Evolutionary conservation across 2,797 vertebrate genomes (phyloP), one percentile per base, ranked within the genome.

Genomic region (Syndactyla subalaris): DNA sequence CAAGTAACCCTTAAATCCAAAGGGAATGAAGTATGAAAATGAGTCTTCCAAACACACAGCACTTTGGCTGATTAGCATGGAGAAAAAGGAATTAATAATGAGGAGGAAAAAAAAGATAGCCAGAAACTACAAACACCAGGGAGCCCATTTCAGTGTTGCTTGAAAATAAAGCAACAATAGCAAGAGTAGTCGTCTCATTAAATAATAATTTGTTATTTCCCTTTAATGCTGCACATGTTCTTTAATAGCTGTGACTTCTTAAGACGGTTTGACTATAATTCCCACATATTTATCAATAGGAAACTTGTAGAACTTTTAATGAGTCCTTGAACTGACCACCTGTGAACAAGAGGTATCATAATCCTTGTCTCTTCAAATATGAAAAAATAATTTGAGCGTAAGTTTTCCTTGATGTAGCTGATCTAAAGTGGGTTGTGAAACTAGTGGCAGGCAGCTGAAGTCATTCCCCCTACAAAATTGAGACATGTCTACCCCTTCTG

Each of bases 171-270:
- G 94, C 92, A 97, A 98, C 97, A 98, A 97, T 97, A 94, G 94
- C 87, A 93, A 93, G 92, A 71, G 82, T 92, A 96, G 97, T 94
- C 95, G 29, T 96, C 97, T 98, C 98, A 98, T 98, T 98, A 98
- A 98, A 98, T 98, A 98, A 97, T 98, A 96, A 97, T 97, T 97
- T 97, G 94, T 96, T 93, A 96, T 97, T 95, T 96, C 81, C 83
- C 90, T 97, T 97, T 96, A 97, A 95, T 96, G 95, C 91, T 93
- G 85, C 75, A 92, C 93, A 54, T 73, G 94, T 97, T 96, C 94
- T 95, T 96, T 96, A 96, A 96, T 80, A 89, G 87, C 91, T 97
- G 85, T 96, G 96, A 96, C 92, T 97, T 97, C 95, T 97, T 97
- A 97, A 94, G 95, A 88, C 72, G 61, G 88, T 94, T 79, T 83